Conservation (phyloP, 2,797 vertebrate species). For the Carapus acus region DNA sequence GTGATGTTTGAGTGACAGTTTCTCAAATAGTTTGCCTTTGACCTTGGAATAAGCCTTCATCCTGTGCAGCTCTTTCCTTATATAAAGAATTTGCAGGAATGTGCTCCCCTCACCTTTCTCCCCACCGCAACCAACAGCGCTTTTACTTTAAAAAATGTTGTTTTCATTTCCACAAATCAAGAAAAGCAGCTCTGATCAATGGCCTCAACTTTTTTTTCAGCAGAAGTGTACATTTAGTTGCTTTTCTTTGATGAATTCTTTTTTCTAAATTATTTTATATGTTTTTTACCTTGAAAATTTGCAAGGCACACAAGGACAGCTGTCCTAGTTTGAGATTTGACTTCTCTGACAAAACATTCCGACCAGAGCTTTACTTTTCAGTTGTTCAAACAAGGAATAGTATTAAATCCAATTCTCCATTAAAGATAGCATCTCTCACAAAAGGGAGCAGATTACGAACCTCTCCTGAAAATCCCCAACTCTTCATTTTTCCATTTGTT, state of each 20-base stretch:
- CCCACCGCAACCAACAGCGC: conserved; percentile 63
- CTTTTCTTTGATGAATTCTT: conserved; percentile 27
- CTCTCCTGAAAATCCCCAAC: conserved; percentile 42
- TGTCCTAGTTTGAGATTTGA: conserved; percentile 27
- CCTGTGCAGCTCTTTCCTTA: conserved; percentile 84
- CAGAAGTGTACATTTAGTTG: too few relatives aligned
- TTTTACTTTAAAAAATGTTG: conserved; percentile 73
- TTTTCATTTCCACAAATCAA: conserved; percentile 66
- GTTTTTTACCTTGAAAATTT: conserved; percentile 17
- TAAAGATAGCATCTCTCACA: conserved; percentile 30
- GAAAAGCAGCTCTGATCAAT: conserved; percentile 50
- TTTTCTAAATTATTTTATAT: conserved; percentile 17
- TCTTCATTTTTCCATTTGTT: conserved; percentile 55
- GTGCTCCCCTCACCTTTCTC: conserved; percentile 55
- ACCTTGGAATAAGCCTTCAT: conserved; percentile 81
- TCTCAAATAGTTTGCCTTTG: conserved; percentile 85
- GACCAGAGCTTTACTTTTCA: conserved; percentile 31
- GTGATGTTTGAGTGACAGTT: conserved; percentile 65
- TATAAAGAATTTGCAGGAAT: conserved; percentile 86
- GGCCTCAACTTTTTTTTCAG: too few relatives aligned
- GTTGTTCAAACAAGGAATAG: conserved; percentile 26
- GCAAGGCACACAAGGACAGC: neutral
- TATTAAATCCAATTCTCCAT: conserved; percentile 20
- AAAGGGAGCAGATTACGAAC: conserved; percentile 40
- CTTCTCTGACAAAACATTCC: conserved; percentile 23